Percentiles rank a stretch among this genome's conserved stretches.
Conservation (phyloP, 53 echinoderm and acorn worm species). For the Hippasteria phrygiana region DNA sequence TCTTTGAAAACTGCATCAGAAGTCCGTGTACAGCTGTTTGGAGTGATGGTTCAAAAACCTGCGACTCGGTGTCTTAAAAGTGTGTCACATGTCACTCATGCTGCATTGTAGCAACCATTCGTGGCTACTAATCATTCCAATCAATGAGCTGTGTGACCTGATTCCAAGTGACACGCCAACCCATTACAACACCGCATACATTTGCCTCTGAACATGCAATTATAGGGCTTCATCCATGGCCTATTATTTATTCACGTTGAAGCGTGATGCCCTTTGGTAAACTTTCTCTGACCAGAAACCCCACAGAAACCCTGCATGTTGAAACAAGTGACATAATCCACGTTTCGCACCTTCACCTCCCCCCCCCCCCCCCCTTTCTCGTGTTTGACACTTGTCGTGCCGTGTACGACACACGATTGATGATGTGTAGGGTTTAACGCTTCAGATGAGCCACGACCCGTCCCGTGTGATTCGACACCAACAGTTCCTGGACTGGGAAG, state of each 20-base stretch:
- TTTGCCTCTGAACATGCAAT: constrained; percentile 10
- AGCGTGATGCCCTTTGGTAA: neutral
- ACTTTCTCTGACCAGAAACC: neutral
- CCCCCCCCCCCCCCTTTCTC: neutral
- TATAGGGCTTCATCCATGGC: neutral
- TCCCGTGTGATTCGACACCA: constrained; percentile 2
- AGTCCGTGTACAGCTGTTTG: neutral
- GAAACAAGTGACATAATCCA: constrained; percentile 12
- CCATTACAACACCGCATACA: constrained; percentile 9
- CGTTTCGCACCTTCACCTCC: neutral
- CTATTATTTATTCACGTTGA: neutral
- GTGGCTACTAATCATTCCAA: neutral
- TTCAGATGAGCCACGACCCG: neutral
- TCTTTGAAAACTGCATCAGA: no score
- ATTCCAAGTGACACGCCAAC: neutral
- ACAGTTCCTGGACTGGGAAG: neutral
- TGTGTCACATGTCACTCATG: neutral
- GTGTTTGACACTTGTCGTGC: neutral
- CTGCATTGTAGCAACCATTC: neutral
- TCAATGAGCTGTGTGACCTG: neutral
- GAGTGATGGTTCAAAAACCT: neutral
- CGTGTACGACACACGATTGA: constrained; percentile 49
- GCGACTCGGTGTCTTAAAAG: neutral
- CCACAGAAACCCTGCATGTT: neutral
- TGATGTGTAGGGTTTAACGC: constrained; percentile 2